phyloP scores from a whole-genome alignment of 2,888 invertebrate species.

The Coleophora deauratella region DNA sequence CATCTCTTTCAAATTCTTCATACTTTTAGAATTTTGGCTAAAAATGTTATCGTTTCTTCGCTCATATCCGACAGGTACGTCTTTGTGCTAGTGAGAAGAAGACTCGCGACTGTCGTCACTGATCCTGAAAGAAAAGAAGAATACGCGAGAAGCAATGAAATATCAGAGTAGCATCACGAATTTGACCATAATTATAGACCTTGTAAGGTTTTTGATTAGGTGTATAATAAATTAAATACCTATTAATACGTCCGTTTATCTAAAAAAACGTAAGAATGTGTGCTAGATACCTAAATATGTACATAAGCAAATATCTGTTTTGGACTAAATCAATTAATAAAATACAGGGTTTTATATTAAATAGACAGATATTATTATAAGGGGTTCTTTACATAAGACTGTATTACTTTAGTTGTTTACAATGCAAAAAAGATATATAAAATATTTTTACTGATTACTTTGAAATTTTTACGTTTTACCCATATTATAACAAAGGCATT shows the following conservation, averaged over 20 bases:
- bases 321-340: no score
- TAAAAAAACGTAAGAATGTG: background rate
- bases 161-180: slow-evolving; percentile 30
- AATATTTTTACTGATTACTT: no score
- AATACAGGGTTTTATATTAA: no score
- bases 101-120: slow-evolving; percentile 26
- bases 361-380: no score
- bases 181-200: background rate
- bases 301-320: background rate
- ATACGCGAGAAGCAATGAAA: slow-evolving; percentile 48
- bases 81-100: slow-evolving; percentile 39
- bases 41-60: background rate
- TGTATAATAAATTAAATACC: background rate
- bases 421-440: no score
- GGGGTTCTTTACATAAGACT: no score
- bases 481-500: no score
- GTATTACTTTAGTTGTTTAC: no score
- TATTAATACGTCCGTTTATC: background rate
- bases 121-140: slow-evolving; percentile 43
- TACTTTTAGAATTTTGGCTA: no score
- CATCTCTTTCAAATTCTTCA: no score
- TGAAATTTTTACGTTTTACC: no score
- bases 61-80: slow-evolving; percentile 12
- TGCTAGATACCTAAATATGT: background rate
- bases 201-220: background rate